phyloP scores from a whole-genome alignment of 2,888 invertebrate species.

The Sesia bembeciformis region DNA sequence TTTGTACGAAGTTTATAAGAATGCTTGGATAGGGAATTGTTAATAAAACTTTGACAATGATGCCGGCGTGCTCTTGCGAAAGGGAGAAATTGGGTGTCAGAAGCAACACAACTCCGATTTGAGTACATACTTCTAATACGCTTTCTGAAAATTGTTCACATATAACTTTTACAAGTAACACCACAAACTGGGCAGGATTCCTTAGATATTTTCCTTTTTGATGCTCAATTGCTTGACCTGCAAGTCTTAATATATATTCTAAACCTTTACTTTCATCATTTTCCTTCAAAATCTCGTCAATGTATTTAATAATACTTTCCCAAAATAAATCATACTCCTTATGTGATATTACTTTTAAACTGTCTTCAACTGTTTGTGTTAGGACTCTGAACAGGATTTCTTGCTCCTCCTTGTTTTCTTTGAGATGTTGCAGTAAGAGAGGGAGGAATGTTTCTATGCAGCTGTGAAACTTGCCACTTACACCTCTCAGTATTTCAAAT shows the following conservation, averaged over 20 bases:
- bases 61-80: slow-evolving; percentile 82
- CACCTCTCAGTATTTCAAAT: slow-evolving; percentile 91
- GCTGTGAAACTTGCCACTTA: slow-evolving; percentile 89
- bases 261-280: slow-evolving; percentile 43
- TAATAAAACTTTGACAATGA: slow-evolving; percentile 78
- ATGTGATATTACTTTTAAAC: slow-evolving; percentile 76
- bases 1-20: slow-evolving; percentile 78
- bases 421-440: slow-evolving; percentile 77
- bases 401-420: slow-evolving; percentile 63
- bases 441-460: slow-evolving; percentile 82
- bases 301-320: slow-evolving; percentile 57
- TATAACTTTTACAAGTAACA: slow-evolving; percentile 70
- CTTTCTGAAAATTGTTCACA: slow-evolving; percentile 57
- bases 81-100: slow-evolving; percentile 77
- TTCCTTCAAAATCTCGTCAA: slow-evolving; percentile 46
- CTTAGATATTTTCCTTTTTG: slow-evolving; percentile 77
- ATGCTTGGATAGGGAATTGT: slow-evolving; percentile 71
- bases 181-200: slow-evolving; percentile 75
- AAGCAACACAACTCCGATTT: slow-evolving; percentile 75
- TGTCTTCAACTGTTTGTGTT: slow-evolving; percentile 76
- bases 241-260: slow-evolving; percentile 69
- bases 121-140: slow-evolving; percentile 61
- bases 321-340: slow-evolving; percentile 80
- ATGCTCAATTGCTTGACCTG: slow-evolving; percentile 76
- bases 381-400: slow-evolving; percentile 77